phyloP scores from a whole-genome alignment of 2,113 vertebrate genomes.

The Rhea pennata region DNA sequence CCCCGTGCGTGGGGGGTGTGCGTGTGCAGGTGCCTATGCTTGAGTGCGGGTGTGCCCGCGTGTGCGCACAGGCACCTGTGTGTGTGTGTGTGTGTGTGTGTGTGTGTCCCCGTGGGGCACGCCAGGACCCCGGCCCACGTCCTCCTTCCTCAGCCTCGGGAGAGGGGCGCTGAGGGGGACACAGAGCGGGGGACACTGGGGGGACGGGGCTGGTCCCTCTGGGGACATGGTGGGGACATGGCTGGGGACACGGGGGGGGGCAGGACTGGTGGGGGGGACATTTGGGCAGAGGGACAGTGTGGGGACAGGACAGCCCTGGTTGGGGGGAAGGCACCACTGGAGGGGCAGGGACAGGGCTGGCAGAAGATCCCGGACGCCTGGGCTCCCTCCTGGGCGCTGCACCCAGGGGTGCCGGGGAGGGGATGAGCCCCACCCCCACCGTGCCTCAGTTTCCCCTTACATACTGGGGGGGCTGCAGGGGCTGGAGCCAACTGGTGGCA shows the following conservation, averaged over 20 bases:
- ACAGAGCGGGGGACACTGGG: background rate
- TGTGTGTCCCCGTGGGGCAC: no score
- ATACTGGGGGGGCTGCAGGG: no score
- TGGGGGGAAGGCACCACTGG: background rate
- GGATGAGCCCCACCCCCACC: no score
- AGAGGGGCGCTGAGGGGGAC: no score
- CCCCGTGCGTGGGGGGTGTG: no score
- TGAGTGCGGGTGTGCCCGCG: no score
- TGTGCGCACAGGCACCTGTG: no score
- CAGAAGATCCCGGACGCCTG: background rate
- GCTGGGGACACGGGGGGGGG: background rate
- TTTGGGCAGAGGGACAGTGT: background rate
- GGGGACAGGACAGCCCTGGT: no score
- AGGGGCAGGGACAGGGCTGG: background rate
- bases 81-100: background rate
- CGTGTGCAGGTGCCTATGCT: no score
- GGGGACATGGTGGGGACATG: background rate
- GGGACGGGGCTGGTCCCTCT: background rate
- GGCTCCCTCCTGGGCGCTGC: background rate
- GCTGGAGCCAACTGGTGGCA: background rate
- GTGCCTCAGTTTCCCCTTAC: background rate
- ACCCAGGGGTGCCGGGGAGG: background rate
- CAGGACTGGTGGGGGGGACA: no score
- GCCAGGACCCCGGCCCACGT: no score
- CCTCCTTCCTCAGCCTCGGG: no score